phyloP scores from a whole-genome alignment of 2,888 invertebrate species.

The Operophtera brumata region DNA sequence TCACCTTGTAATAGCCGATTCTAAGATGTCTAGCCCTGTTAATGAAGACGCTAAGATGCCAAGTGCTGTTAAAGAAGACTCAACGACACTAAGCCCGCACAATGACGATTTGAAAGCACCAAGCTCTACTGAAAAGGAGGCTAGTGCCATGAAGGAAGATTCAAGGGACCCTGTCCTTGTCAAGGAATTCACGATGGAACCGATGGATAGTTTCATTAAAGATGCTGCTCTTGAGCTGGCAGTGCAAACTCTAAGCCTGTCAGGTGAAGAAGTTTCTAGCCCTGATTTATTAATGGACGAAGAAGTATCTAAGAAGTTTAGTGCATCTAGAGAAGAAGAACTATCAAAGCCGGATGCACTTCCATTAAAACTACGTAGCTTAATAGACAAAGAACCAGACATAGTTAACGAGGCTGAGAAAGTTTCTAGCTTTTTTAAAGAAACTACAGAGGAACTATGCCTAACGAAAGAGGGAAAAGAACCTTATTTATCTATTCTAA shows the following conservation, averaged over 20 bases:
- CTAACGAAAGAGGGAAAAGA: background rate
- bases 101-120: background rate
- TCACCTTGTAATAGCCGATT: too few relatives aligned
- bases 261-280: background rate
- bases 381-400: background rate
- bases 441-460: background rate
- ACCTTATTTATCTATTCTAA: background rate
- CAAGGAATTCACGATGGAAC: constrained; percentile 15
- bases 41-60: background rate
- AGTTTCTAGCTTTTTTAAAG: background rate
- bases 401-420: background rate
- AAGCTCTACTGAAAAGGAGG: background rate
- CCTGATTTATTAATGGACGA: constrained; percentile 1
- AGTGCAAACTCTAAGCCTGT: background rate
- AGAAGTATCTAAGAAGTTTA: background rate
- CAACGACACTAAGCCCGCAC: background rate
- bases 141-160: background rate
- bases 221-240: background rate
- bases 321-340: background rate
- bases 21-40: background rate
- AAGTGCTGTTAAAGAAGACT: background rate
- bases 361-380: background rate
- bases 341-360: background rate
- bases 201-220: constrained; percentile 11
- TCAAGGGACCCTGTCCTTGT: background rate